phyloP scores from a whole-genome alignment of 2,888 invertebrate species.

The Odontocerum albicorne region DNA sequence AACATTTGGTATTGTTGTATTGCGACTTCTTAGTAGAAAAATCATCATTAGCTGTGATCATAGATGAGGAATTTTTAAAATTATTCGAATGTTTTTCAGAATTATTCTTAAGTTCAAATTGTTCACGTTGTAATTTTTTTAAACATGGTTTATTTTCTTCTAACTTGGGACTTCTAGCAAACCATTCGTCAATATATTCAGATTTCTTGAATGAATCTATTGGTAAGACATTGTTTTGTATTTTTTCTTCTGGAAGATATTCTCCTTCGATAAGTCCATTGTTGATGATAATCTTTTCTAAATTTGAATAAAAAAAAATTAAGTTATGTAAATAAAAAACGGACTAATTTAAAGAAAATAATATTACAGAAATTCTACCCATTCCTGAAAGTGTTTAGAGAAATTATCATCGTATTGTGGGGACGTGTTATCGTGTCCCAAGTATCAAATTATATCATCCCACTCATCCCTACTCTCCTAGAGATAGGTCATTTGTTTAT shows the following conservation, averaged over 20 bases:
- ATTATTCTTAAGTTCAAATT: too few relatives aligned
- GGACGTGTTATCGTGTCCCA: too few relatives aligned
- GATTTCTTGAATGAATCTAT: conserved; percentile 45
- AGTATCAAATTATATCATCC: too few relatives aligned
- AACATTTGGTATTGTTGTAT: conserved; percentile 10
- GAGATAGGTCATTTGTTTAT: too few relatives aligned
- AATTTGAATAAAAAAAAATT: conserved; percentile 37
- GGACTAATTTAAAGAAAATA: too few relatives aligned
- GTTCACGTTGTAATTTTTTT: too few relatives aligned
- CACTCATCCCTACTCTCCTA: too few relatives aligned
- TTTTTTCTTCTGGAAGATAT: conserved; percentile 52
- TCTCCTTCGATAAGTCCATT: conserved; percentile 63
- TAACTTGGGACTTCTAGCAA: conserved; percentile 48
- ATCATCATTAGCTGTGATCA: conserved; percentile 4
- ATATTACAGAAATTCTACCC: too few relatives aligned
- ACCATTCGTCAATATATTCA: conserved; percentile 52
- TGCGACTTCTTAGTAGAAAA: too few relatives aligned
- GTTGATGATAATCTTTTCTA: conserved; percentile 65
- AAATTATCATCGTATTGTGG: too few relatives aligned
- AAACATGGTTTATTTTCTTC: too few relatives aligned
- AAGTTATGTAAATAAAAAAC: not conserved
- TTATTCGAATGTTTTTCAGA: conserved; percentile 39
- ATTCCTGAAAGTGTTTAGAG: too few relatives aligned
- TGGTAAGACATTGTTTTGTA: conserved; percentile 39
- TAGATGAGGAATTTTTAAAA: conserved; percentile 3